Conservation (phyloP, 2,888 invertebrate genomes). For the Apamea crenata region DNA sequence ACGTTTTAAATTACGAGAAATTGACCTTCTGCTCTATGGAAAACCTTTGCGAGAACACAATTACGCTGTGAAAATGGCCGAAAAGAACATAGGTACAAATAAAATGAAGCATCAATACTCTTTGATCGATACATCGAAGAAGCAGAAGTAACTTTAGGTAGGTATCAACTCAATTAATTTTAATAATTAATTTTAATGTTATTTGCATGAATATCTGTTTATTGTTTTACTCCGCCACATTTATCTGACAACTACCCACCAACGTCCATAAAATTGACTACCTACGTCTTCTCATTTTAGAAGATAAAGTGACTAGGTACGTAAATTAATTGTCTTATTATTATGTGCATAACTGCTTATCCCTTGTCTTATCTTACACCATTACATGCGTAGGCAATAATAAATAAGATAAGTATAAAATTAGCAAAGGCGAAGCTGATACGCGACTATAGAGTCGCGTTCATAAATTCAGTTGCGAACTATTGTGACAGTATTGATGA, state of each 20-base stretch:
- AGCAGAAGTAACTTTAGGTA: too few relatives aligned
- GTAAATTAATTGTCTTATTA: neutral
- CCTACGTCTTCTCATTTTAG: neutral
- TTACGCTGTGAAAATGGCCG: too few relatives aligned
- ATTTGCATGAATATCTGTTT: neutral
- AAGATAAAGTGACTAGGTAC: neutral
- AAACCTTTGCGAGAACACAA: too few relatives aligned
- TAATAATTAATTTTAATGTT: neutral
- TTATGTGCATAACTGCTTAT: neutral
- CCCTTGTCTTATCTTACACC: neutral
- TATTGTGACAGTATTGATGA: neutral
- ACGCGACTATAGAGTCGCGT: constrained; percentile 1
- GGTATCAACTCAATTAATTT: neutral
- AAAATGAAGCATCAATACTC: too few relatives aligned
- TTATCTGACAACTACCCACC: neutral
- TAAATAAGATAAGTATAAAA: neutral
- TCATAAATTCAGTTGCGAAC: neutral
- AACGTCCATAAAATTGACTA: neutral
- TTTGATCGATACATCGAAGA: too few relatives aligned
- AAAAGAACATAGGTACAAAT: too few relatives aligned
- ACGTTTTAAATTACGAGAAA: too few relatives aligned
- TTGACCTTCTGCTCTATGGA: too few relatives aligned
- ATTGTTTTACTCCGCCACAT: neutral
- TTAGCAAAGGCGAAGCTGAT: neutral
- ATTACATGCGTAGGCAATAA: neutral